A percentile compares a stretch with the other conserved stretches of the same genome.
phyloP scores from a whole-genome alignment of 2,797 vertebrate species.

The Lerista edwardsae region DNA sequence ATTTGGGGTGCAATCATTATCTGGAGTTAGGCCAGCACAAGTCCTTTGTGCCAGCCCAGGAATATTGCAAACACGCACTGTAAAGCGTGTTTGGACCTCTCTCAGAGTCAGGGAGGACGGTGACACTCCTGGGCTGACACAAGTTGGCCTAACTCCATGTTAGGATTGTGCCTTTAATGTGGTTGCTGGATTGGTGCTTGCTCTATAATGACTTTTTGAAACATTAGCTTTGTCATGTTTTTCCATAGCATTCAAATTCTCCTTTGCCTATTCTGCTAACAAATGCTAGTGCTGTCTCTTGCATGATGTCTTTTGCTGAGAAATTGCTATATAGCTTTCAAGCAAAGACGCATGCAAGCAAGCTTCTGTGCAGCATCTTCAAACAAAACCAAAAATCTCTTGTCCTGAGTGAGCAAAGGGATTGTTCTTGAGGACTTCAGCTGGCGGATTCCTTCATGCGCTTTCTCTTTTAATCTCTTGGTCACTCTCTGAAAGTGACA shows the following conservation, averaged over 20 bases:
- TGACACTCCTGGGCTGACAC: too few relatives aligned
- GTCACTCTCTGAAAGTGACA: constrained; percentile 64
- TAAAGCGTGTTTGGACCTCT: too few relatives aligned
- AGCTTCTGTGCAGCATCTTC: constrained; percentile 23
- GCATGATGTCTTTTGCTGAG: constrained; percentile 23
- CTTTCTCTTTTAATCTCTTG: constrained; percentile 56
- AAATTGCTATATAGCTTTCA: constrained; percentile 39
- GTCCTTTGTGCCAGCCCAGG: too few relatives aligned
- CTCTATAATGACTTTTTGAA: constrained; percentile 36
- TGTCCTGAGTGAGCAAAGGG: constrained; percentile 46
- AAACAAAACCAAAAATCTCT: neutral
- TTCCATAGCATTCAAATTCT: constrained; percentile 39
- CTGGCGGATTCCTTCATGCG: constrained; percentile 45
- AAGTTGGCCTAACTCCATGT: too few relatives aligned
- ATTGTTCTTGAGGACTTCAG: constrained; percentile 44
- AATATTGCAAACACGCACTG: too few relatives aligned
- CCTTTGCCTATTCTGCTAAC: constrained; percentile 2
- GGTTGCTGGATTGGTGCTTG: constrained; percentile 16
- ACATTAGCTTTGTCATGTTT: constrained; percentile 14
- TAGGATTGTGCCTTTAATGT: too few relatives aligned
- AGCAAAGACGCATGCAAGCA: constrained; percentile 38
- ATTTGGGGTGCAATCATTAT: too few relatives aligned
- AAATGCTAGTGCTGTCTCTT: constrained; percentile 31
- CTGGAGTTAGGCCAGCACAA: too few relatives aligned
- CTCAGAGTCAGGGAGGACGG: too few relatives aligned